These are phyloP conservation scores for Rotaria magnacalcarata DNA, from an alignment of 2,888 invertebrate genomes.

Conservation along the genomic window DNA sequence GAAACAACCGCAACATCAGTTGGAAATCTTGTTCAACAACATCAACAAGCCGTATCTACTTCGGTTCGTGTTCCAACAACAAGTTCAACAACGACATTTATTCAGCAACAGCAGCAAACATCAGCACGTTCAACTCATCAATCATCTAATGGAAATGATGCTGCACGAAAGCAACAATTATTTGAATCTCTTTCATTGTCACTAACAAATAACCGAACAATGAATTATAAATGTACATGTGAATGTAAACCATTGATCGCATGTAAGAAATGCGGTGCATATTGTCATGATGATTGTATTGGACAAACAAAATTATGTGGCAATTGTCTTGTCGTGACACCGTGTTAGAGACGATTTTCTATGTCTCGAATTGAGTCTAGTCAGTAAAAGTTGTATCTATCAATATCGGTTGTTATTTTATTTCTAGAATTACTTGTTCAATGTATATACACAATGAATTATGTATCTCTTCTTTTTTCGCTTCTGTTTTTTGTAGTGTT, in stretches of 20 bases:
- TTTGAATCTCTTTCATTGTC: background rate
- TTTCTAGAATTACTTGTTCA: background rate
- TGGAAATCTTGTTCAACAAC: conserved; percentile 13
- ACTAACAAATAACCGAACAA: background rate
- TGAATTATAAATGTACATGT: conserved; percentile 36
- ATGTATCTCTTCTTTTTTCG: background rate
- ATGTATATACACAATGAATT: background rate
- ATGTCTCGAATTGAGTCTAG: background rate
- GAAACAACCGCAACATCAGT: background rate
- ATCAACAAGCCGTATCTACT: conserved; percentile 1
- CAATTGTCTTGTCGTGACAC: background rate
- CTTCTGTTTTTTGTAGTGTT: background rate
- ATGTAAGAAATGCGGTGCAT: conserved; percentile 31
- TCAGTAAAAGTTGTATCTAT: background rate
- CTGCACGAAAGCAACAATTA: background rate
- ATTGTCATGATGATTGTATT: conserved; percentile 36
- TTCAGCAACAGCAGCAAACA: conserved; percentile 17
- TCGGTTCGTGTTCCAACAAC: conserved; percentile 18
- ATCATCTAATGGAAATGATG: background rate
- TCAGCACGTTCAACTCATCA: background rate
- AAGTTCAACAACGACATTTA: background rate
- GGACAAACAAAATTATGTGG: conserved; percentile 34
- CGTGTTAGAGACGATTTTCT: background rate
- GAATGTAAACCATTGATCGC: conserved; percentile 33
- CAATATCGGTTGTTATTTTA: background rate